A percentile compares a stretch with the other conserved stretches of the same genome.
These are phyloP conservation scores for Ylistrum balloti DNA, from an alignment of 1,140 invertebrate species.

Conservation along the genomic window DNA sequence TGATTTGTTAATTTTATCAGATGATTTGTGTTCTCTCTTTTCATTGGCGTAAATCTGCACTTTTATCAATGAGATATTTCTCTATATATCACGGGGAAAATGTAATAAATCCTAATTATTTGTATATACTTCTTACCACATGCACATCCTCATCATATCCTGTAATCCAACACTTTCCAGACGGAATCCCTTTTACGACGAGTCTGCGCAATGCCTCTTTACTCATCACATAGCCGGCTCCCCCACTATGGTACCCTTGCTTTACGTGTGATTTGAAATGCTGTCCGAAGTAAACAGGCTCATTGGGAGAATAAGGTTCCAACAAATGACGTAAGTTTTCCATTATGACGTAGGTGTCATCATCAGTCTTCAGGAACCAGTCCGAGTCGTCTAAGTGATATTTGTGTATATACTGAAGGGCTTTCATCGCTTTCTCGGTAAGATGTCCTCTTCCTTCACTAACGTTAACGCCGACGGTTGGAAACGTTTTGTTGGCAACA, in stretches of 20 bases:
- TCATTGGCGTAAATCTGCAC: no score
- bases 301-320: conserved; percentile 62
- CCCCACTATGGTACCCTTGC: conserved; percentile 77
- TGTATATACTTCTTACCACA: neutral
- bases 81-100: no score
- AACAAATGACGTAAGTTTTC: conserved; percentile 80
- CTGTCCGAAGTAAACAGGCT: conserved; percentile 77
- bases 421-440: conserved; percentile 82
- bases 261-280: conserved; percentile 69
- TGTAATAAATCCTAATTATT: no score
- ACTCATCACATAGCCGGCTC: conserved; percentile 92
- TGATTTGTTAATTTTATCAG: no score
- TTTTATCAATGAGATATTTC: no score
- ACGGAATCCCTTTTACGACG: conserved; percentile 75
- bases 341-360: conserved; percentile 90
- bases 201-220: conserved; percentile 66
- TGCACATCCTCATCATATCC: neutral
- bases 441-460: conserved; percentile 62
- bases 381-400: conserved; percentile 74
- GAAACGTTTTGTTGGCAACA: conserved; percentile 43
- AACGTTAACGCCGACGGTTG: conserved; percentile 57
- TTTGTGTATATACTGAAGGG: conserved; percentile 87
- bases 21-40: no score
- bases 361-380: conserved; percentile 75
- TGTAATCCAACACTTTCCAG: neutral